A percentile compares a stretch with the other conserved stretches of the same genome.
These are phyloP conservation scores for Mechanitis messenoides DNA, from an alignment of 2,888 invertebrate species.

Conservation along the genomic window DNA sequence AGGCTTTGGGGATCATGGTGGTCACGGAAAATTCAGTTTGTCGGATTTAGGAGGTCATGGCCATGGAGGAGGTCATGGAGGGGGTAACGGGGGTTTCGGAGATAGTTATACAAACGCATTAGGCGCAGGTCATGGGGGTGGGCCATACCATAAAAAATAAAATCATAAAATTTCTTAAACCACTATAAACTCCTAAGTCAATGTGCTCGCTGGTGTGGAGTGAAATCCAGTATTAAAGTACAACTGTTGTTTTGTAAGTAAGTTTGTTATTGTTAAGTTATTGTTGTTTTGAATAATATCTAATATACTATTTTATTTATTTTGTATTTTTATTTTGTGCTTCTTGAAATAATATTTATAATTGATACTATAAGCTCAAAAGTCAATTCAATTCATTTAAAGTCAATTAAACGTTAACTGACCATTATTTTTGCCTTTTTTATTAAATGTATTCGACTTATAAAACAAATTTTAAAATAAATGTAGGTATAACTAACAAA, in stretches of 20 bases:
- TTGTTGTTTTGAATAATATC: slow-evolving; percentile 50
- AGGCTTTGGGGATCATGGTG: slow-evolving; percentile 33
- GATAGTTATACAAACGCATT: slow-evolving; percentile 66
- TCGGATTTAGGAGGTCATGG: slow-evolving; percentile 23
- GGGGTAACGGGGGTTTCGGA: slow-evolving; percentile 38
- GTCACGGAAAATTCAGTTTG: slow-evolving; percentile 31
- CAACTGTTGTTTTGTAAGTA: slow-evolving; percentile 51
- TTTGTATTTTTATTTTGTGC: slow-evolving; percentile 24
- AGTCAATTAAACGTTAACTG: no score
- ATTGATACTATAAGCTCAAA: no score
- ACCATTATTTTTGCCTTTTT: no score
- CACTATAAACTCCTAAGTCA: slow-evolving; percentile 58
- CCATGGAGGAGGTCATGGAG: slow-evolving; percentile 39
- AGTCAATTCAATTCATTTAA: no score
- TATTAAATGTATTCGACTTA: no score
- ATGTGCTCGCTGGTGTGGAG: slow-evolving; percentile 39
- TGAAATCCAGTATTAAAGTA: slow-evolving; percentile 39
- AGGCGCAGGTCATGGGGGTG: slow-evolving; percentile 67
- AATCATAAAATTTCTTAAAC: slow-evolving; percentile 38
- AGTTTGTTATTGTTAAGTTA: slow-evolving; percentile 53
- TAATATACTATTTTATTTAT: slow-evolving; percentile 41
- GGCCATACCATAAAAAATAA: slow-evolving; percentile 55
- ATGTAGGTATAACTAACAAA: no score
- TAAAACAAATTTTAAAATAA: no score
- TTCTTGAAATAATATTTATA: no score